phyloP scores from a whole-genome alignment of 2,797 vertebrate genomes.

The Galaxias olidus region DNA sequence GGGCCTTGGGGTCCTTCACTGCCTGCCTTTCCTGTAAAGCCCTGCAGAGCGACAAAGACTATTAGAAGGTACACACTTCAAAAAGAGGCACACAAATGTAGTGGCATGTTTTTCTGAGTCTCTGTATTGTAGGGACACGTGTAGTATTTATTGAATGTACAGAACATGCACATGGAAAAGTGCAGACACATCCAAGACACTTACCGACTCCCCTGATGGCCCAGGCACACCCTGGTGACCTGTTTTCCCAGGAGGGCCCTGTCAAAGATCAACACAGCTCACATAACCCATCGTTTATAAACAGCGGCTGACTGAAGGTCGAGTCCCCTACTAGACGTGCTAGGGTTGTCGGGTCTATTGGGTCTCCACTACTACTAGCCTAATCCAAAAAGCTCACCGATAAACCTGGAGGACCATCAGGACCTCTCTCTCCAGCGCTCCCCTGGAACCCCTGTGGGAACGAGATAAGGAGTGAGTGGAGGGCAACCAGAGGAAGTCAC shows the following conservation, averaged over 20 bases:
- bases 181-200: conserved; percentile 12
- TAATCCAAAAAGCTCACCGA: conserved; percentile 63
- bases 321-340: background rate
- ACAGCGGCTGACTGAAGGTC: no score
- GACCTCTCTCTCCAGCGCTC: conserved; percentile 70
- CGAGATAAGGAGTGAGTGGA: background rate
- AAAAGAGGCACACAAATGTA: no score
- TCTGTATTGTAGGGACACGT: no score
- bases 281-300: no score
- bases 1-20: conserved; percentile 82
- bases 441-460: conserved; percentile 78
- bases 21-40: conserved; percentile 83
- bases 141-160: background rate
- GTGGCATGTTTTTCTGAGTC: no score
- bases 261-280: conserved; percentile 28
- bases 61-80: no score
- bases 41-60: conserved; percentile 64
- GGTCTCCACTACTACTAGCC: background rate
- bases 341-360: background rate
- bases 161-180: background rate
- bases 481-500: background rate
- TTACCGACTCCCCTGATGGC: conserved; percentile 77
- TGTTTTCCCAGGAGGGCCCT: conserved; percentile 78
- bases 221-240: conserved; percentile 72
- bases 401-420: conserved; percentile 72